Evolutionary conservation across 2,797 vertebrate species (phyloP).

Genomic region (Sarcophilus harrisii): DNA sequence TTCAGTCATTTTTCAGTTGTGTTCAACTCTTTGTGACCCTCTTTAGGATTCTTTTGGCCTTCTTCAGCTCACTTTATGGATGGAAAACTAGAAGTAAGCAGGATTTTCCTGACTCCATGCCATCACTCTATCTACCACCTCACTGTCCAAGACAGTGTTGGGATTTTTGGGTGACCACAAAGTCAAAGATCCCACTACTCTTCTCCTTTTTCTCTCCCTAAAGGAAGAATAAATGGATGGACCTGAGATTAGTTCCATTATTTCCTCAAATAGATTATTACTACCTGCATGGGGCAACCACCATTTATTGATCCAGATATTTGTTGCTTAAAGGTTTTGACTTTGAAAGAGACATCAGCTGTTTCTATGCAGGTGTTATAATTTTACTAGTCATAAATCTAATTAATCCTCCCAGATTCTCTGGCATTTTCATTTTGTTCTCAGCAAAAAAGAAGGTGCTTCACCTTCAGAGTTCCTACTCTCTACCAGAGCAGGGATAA

Average conservation of each 20-base stretch:
- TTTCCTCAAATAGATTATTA: background rate
- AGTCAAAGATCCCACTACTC: background rate
- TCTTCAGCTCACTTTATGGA: background rate
- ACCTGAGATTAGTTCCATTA: background rate
- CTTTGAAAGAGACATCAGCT: fast-evolving
- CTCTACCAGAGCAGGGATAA: constrained; percentile 88
- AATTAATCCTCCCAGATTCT: constrained; percentile 90
- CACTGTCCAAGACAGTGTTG: background rate
- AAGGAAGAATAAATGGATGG: background rate
- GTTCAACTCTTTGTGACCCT: background rate
- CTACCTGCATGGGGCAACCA: background rate
- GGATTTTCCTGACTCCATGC: background rate
- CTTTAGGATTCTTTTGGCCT: background rate
- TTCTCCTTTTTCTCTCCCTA: background rate
- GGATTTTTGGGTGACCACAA: background rate
- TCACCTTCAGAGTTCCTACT: constrained; percentile 89
- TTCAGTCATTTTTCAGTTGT: background rate
- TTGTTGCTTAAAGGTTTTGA: background rate
- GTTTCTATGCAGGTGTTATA: constrained; percentile 85
- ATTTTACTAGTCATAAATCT: constrained; percentile 89
- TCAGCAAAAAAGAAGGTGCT: constrained; percentile 83
- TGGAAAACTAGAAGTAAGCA: background rate
- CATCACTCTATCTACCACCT: background rate
- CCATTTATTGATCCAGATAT: fast-evolving
- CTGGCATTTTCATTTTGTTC: constrained; percentile 88